A percentile compares a stretch with the other conserved stretches of the same genome.
Conservation (phyloP, 1,140 invertebrate genomes). For the Ptiloglossa arizonensis region DNA sequence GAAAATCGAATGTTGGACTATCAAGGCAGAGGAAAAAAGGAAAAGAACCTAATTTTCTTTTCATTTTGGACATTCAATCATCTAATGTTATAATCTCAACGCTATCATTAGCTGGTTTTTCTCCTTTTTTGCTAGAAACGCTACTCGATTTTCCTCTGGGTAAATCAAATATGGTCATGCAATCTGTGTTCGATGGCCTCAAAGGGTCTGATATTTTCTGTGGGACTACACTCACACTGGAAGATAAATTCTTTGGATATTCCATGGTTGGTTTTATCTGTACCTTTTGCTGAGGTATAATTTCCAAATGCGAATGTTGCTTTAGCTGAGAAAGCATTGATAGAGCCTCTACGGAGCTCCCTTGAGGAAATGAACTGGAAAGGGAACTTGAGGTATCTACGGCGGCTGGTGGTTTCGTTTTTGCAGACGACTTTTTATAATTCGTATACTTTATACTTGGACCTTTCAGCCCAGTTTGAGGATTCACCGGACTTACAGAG, state of each 20-base stretch:
- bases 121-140: slow-evolving; percentile 46
- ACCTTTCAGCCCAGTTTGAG: slow-evolving; percentile 33
- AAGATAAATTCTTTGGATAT: slow-evolving; percentile 67
- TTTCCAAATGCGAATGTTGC: slow-evolving; percentile 86
- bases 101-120: slow-evolving; percentile 70
- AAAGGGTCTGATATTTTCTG: slow-evolving; percentile 65
- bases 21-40: too few relatives aligned
- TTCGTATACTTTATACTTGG: slow-evolving; percentile 37
- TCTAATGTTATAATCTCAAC: slow-evolving; percentile 80
- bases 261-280: slow-evolving; percentile 60
- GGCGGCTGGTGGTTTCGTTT: slow-evolving; percentile 48
- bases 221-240: slow-evolving; percentile 56
- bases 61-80: slow-evolving; percentile 66
- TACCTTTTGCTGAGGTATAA: slow-evolving; percentile 78
- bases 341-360: slow-evolving; percentile 61
- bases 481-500: slow-evolving; percentile 66
- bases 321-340: slow-evolving; percentile 83
- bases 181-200: slow-evolving; percentile 49
- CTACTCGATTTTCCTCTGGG: slow-evolving; percentile 57
- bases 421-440: slow-evolving; percentile 60
- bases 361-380: slow-evolving; percentile 33
- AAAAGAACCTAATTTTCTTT: not conserved
- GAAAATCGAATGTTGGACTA: too few relatives aligned
- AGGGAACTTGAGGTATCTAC: slow-evolving; percentile 54
- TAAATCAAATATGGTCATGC: slow-evolving; percentile 70